Conservation (phyloP, 2,113 vertebrate genomes). For the Myotis yumanensis region DNA sequence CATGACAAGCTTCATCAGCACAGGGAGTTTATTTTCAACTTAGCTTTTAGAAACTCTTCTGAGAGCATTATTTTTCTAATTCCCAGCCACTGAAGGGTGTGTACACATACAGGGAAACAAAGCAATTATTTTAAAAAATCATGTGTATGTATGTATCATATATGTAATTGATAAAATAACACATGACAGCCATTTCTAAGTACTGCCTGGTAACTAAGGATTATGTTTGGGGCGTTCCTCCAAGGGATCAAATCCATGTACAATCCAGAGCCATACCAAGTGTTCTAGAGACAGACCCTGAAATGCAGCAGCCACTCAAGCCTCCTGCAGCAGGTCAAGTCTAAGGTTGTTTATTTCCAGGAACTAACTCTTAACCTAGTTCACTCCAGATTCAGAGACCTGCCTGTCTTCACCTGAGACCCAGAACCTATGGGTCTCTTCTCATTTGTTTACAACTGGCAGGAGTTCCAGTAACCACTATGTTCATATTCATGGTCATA, state of each 20-base stretch:
- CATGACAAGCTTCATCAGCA: not conserved
- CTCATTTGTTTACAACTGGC: constrained; percentile 14
- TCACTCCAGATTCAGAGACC: not conserved
- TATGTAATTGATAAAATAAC: not conserved
- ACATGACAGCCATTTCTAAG: not conserved
- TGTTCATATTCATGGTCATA: not conserved
- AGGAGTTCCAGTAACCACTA: not conserved
- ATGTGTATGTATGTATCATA: not conserved
- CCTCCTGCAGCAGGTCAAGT: not conserved
- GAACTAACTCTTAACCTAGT: not conserved
- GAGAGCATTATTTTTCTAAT: not conserved
- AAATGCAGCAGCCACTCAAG: not conserved
- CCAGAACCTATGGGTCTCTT: not conserved
- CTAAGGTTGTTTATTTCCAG: not conserved
- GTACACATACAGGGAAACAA: not conserved
- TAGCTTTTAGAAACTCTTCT: constrained; percentile 27
- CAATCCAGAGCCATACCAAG: not conserved
- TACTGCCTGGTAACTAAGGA: not conserved
- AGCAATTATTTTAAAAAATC: not conserved
- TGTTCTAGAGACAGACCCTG: not conserved
- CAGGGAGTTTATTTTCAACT: constrained; percentile 8
- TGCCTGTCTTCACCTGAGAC: not conserved
- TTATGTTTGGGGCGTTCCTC: not conserved
- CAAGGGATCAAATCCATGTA: not conserved
- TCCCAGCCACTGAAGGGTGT: not conserved